Evolutionary conservation across 1,140 invertebrate genomes (phyloP).

Genomic region (Anadara kagoshimensis): DNA sequence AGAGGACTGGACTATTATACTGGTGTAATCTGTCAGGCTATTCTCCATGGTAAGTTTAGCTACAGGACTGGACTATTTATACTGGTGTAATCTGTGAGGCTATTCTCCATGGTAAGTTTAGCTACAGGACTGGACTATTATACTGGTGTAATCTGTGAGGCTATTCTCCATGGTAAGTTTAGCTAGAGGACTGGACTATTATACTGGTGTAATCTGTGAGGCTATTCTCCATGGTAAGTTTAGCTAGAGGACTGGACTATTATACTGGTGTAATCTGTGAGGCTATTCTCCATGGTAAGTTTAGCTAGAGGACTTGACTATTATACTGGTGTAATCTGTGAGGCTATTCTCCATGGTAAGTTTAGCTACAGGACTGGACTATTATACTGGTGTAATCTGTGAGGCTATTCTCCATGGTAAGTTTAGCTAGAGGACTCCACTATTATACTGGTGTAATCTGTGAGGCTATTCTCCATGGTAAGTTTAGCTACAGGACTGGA

Average conservation of each 20-base stretch:
- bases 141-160: slow-evolving; percentile 99
- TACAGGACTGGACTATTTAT: slow-evolving; percentile 98
- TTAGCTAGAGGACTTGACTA: slow-evolving; percentile 98
- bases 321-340: slow-evolving; percentile 99
- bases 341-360: slow-evolving; percentile 95
- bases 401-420: slow-evolving; percentile 95
- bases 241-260: slow-evolving; percentile 98
- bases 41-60: slow-evolving; percentile 95
- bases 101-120: slow-evolving; percentile 91
- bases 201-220: slow-evolving; percentile 99
- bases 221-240: slow-evolving; percentile 92
- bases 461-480: slow-evolving; percentile 93
- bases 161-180: slow-evolving; percentile 93
- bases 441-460: slow-evolving; percentile 99
- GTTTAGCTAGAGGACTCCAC: slow-evolving; percentile 96
- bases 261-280: slow-evolving; percentile 99
- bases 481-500: slow-evolving; percentile 98
- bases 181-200: slow-evolving; percentile 98
- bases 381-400: slow-evolving; percentile 99
- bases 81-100: slow-evolving; percentile 99
- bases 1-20: slow-evolving; percentile 99
- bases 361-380: slow-evolving; percentile 97
- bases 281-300: slow-evolving; percentile 93
- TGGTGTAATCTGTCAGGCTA: slow-evolving; percentile 98
- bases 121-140: slow-evolving; percentile 99